Evolutionary conservation across 1,140 invertebrate species (phyloP).

Genomic region (Alviniconcha marisindica): DNA sequence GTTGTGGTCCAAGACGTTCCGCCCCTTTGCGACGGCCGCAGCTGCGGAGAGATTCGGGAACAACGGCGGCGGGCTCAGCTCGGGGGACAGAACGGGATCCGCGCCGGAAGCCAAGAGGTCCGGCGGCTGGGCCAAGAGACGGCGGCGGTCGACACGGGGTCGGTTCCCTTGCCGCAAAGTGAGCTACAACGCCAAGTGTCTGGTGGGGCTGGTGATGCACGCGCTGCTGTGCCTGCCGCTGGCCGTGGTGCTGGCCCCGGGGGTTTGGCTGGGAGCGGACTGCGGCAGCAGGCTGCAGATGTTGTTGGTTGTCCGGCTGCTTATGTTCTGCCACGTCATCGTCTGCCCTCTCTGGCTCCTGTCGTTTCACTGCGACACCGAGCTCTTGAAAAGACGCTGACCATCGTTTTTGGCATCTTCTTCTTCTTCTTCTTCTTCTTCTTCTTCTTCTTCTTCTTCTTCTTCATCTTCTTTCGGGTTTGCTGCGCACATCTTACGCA

Average conservation of each 20-base stretch:
- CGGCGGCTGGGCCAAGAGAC: background rate
- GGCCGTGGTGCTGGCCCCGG: constrained; percentile 12
- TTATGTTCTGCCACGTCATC: constrained; percentile 33
- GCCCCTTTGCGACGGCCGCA: background rate
- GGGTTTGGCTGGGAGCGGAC: background rate
- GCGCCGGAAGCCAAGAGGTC: background rate
- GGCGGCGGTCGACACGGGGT: background rate
- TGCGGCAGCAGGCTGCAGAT: background rate
- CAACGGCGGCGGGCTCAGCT: background rate
- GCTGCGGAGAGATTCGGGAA: background rate
- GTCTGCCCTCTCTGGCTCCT: constrained; percentile 25
- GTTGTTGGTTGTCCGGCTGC: background rate
- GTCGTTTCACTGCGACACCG: background rate
- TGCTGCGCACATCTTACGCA: too few species aligned
- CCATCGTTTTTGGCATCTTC: too few species aligned
- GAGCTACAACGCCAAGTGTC: background rate
- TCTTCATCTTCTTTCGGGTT: too few species aligned
- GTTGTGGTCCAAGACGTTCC: background rate
- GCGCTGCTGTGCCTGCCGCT: constrained; percentile 13
- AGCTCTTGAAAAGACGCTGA: too few species aligned
- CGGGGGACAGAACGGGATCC: background rate
- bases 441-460: too few species aligned
- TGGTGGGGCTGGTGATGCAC: constrained; percentile 11
- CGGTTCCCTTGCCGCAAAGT: too few species aligned
- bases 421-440: too few species aligned